Percentiles rank a stretch among this genome's conserved stretches.
phyloP scores from a whole-genome alignment of 2,797 vertebrate species.

The Decapterus maruadsi region DNA sequence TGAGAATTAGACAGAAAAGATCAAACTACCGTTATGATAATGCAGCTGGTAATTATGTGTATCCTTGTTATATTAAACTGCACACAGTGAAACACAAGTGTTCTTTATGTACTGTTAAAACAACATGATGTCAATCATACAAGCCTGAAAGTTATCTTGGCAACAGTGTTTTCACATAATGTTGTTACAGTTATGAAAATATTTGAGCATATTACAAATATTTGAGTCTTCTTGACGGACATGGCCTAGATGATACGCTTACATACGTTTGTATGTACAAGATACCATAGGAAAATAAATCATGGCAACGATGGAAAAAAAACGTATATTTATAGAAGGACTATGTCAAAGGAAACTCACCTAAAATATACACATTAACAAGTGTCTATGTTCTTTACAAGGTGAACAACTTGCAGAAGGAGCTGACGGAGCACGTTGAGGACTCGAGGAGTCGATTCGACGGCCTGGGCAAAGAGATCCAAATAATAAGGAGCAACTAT shows the following conservation, averaged over 20 bases:
- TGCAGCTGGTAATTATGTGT: constrained; percentile 5
- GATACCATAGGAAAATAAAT: constrained; percentile 50
- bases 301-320: neutral
- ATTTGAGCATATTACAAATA: constrained; percentile 43
- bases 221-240: constrained; percentile 24
- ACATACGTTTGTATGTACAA: constrained; percentile 42
- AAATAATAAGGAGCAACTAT: constrained; percentile 78
- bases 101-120: constrained; percentile 28
- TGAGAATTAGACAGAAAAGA: neutral
- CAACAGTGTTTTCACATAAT: constrained; percentile 40
- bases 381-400: constrained; percentile 47
- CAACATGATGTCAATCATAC: constrained; percentile 31
- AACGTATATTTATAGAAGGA: constrained; percentile 37
- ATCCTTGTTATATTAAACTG: constrained; percentile 19
- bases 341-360: constrained; percentile 22
- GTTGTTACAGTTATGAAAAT: constrained; percentile 59
- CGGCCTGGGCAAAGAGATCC: constrained; percentile 80
- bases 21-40: neutral
- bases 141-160: constrained; percentile 31
- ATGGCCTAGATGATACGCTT: constrained; percentile 34
- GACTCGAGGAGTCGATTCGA: constrained; percentile 85
- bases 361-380: constrained; percentile 43
- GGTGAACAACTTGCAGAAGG: constrained; percentile 87
- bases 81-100: constrained; percentile 4
- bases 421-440: constrained; percentile 82